Evolutionary conservation across 2,113 vertebrate genomes (phyloP), one percentile per base, ranked within the genome.

Genomic region (Tragelaphus scriptus): DNA sequence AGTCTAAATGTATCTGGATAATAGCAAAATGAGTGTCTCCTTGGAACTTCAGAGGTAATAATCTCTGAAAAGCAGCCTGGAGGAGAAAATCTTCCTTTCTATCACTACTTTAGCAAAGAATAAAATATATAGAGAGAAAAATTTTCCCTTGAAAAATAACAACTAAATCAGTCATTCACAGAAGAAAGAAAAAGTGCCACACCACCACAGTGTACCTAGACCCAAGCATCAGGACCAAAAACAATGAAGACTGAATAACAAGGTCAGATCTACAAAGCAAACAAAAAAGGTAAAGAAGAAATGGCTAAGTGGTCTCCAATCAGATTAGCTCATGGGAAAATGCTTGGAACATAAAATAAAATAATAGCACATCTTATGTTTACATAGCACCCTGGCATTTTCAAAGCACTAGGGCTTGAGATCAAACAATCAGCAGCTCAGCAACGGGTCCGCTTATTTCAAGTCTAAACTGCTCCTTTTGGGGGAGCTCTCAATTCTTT

Each of bases 1-100:
- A 58, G 80, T 96, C 58, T 89, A 88, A 97, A 97, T 90, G 96
- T 97, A 97, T 97, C 94, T 97, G 91, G 93, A 90, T 94, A 97
- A 97, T 77, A 97, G 87, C 95, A 97, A 90, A 96, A 91, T 89
- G 59, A 92, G 56, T 68, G 89, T 90, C 95, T 94, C 91, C 49
- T 61, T 88, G 59, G 93, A 97, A 96, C 87, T 58, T 94, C n/a
- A 97, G 85, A 96, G 88, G 77, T 85, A 94, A 94, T 49, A 77
- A 88, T 91, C 80, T 86, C 92, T 94, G 86, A 97, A 97, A 90
- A 95, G 87, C 30, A 97, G 75, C 58, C 95, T 95, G 44, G 23
- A 85, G 58, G 8, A 86, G 14, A 95, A 93, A 93, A 80, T 44
- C 56, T 53, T 86, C 61, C 88, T 96, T 96, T 94, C 1, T 82